Percentiles rank a stretch among this genome's conserved stretches.
These are phyloP conservation scores for Phortica variegata DNA, from an alignment of 1,140 invertebrate species.

Conservation along the genomic window DNA sequence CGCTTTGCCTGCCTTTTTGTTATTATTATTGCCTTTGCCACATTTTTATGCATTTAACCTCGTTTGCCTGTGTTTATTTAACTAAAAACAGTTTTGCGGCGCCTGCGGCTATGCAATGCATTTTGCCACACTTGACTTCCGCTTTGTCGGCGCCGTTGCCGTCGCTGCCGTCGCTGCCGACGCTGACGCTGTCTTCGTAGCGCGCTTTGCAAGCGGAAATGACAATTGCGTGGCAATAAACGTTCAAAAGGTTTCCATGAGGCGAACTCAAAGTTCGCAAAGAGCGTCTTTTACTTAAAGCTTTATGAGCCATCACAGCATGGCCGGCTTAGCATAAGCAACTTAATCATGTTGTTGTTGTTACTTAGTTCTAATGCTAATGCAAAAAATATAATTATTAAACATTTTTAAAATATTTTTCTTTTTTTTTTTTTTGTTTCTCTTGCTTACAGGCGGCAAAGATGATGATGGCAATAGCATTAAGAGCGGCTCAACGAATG, in stretches of 20 bases:
- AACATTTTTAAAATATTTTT: background rate
- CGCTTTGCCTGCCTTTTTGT: too few species aligned
- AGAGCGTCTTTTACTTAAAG: conserved; percentile 15
- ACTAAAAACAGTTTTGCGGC: too few species aligned
- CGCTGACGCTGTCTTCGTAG: too few species aligned
- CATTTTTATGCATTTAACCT: too few species aligned
- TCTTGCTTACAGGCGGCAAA: conserved; percentile 39
- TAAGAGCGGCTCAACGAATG: conserved; percentile 53
- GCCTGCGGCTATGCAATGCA: too few species aligned
- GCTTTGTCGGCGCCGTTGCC: too few species aligned
- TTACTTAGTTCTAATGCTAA: background rate
- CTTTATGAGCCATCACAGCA: background rate
- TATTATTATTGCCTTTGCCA: too few species aligned
- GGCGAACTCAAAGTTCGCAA: conserved; percentile 31
- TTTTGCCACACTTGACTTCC: too few species aligned
- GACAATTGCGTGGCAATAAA: conserved; percentile 29
- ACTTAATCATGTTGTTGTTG: too few species aligned
- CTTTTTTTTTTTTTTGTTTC: background rate
- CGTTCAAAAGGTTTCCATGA: conserved; percentile 32
- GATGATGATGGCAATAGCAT: conserved; percentile 56
- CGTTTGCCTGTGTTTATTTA: too few species aligned
- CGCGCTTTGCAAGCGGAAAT: conserved; percentile 26
- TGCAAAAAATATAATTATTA: background rate
- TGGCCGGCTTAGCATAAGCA: too few species aligned
- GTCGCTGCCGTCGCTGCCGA: too few species aligned